These are phyloP conservation scores for Drosophila pachea DNA, from an alignment of 1,140 invertebrate species.

Conservation along the genomic window DNA sequence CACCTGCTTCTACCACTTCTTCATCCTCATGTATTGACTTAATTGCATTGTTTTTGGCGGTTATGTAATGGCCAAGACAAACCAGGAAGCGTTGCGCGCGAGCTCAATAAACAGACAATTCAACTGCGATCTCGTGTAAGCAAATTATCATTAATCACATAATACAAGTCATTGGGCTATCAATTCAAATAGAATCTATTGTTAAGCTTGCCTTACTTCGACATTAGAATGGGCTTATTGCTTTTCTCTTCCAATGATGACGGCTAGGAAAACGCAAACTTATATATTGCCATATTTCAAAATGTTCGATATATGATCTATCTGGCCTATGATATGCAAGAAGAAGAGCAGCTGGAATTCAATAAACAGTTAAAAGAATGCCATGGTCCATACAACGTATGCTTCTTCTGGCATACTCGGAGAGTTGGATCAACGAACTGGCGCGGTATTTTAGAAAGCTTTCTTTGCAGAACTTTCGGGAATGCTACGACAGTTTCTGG, in stretches of 20 bases:
- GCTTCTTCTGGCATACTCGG: conserved; percentile 14
- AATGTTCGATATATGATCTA: neutral
- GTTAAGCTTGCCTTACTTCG: conserved; percentile 5
- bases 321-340: neutral
- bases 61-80: conserved; percentile 26
- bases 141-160: conserved; percentile 43
- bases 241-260: neutral
- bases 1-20: neutral
- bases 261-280: neutral
- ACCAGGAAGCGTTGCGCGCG: conserved; percentile 28
- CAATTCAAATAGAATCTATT: conserved; percentile 22
- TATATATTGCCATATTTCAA: neutral
- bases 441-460: conserved; percentile 33
- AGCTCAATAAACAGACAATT: conserved; percentile 12
- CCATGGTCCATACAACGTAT: neutral
- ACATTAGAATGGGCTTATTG: neutral
- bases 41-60: conserved; percentile 17
- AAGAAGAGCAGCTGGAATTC: neutral
- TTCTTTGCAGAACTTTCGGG: conserved; percentile 53
- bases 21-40: neutral
- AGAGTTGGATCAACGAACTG: conserved; percentile 12
- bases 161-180: conserved; percentile 18
- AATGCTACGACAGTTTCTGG: conserved; percentile 3
- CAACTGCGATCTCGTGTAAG: conserved; percentile 29
- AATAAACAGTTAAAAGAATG: too few relatives aligned